Conservation (phyloP, 2,888 invertebrate species). For the Philopedon plagiatum region DNA sequence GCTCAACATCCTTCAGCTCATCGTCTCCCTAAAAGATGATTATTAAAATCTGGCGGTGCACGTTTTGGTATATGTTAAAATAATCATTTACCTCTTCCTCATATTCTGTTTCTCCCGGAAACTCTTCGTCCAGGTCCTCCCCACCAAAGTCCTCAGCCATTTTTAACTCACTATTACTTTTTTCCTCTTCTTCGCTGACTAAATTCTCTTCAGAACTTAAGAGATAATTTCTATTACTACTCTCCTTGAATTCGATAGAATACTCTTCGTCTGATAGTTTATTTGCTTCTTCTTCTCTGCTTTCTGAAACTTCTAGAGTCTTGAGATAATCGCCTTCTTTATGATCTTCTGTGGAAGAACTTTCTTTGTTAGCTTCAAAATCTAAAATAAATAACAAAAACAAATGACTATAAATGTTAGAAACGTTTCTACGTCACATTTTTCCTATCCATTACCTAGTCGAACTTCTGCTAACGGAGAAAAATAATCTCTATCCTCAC, state of each 20-base stretch:
- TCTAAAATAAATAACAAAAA: background rate
- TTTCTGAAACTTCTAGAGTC: background rate
- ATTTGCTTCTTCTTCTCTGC: background rate
- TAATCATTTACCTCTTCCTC: slow-evolving; percentile 26
- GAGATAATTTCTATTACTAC: background rate
- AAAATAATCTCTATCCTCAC: slow-evolving; percentile 20
- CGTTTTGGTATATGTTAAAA: slow-evolving; percentile 13
- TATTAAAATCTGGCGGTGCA: background rate
- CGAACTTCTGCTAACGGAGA: slow-evolving; percentile 9
- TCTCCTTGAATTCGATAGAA: background rate
- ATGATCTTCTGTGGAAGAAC: background rate
- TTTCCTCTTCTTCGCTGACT: background rate
- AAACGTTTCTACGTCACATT: too few relatives aligned
- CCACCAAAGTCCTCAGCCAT: slow-evolving; percentile 48
- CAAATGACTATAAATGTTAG: too few relatives aligned
- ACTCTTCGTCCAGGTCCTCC: slow-evolving; percentile 48
- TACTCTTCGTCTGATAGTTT: background rate
- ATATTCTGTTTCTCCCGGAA: slow-evolving; percentile 44
- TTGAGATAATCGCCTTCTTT: background rate
- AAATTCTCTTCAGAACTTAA: slow-evolving; percentile 17
- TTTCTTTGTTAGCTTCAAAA: background rate
- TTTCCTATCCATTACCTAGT: slow-evolving; percentile 11
- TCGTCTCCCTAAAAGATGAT: slow-evolving; percentile 51
- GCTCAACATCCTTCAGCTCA: slow-evolving; percentile 63
- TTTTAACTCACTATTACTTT: too few relatives aligned